Base-by-base conservation (phyloP, 2,797 vertebrate genomes). In the Sebastes taczanowskii region DNA sequence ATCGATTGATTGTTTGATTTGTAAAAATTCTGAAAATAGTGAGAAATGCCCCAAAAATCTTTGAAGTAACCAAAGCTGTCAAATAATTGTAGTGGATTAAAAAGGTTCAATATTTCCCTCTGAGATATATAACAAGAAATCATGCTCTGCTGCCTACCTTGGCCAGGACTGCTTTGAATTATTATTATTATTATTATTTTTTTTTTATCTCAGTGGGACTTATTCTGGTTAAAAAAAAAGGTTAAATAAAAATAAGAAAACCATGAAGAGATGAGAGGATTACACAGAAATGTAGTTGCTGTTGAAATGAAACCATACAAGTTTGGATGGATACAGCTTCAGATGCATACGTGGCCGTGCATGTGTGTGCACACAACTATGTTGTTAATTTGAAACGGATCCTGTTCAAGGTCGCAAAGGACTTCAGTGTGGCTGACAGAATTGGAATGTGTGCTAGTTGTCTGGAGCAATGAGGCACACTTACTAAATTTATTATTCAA, bases 401-500 rank as follows among this genome's bases (percentile, higher is more conserved):
- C 87, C 70, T 71, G 88, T 90, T 94, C 93, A 93, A 87, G 84
- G 92, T 90, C 84, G 38, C 80, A 22, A 16, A 72, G 60, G 73
- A 85, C 84, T 84, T 82, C 62, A 80, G 85, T 83, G 77, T 85
- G 85, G 79, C 56, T 89, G 82, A 91, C 79, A 81, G 71, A 83
- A 70, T 53, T 85, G 91, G 94, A 93, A 95, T 92, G 90, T 78
- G 69, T 78, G 42, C 34, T 49, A 83, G 81, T 86, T 56, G 83
- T 89, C 90, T 71, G 56, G 1, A 65, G 83, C 85, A 84, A 83
- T 85, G 86, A 85, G 74, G 56, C 6, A 74, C 86, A 78, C 91
- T 89, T 90, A 77, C 85, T 93, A 92, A 92, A 93, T 91, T 79
- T 92, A 84, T 88, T 92, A 86, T 84, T 85, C 71, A 90, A 89